Evolutionary conservation across 2,888 invertebrate species (phyloP).

Genomic region (Lacanobia wlatinum): DNA sequence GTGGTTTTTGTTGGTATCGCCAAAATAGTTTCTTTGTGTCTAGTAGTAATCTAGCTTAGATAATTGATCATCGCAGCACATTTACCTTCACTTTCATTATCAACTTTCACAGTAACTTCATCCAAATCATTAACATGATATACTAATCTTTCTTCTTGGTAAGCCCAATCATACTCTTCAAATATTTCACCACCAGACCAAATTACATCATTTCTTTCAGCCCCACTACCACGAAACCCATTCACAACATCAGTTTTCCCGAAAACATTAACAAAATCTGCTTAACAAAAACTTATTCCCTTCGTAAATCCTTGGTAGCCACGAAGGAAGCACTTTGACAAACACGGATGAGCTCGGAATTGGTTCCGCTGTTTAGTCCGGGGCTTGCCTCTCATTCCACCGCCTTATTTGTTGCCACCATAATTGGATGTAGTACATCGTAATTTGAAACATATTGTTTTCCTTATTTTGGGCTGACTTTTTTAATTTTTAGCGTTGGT

Average conservation of each 20-base stretch:
- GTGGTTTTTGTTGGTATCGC: too few relatives aligned
- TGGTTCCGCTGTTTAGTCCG: conserved; percentile 87
- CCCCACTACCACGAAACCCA: too few relatives aligned
- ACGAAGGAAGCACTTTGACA: conserved; percentile 84
- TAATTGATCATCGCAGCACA: neutral
- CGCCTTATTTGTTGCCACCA: conserved; percentile 76
- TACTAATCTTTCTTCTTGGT: neutral
- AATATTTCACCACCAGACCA: too few relatives aligned
- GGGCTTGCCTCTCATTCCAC: conserved; percentile 78
- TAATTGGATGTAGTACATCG: conserved; percentile 75
- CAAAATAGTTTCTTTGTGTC: too few relatives aligned
- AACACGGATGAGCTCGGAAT: conserved; percentile 87
- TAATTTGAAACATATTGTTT: conserved; percentile 67
- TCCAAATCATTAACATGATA: neutral
- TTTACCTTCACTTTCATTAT: neutral
- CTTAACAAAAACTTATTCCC: conserved; percentile 53
- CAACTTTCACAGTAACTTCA: neutral
- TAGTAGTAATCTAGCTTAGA: too few relatives aligned
- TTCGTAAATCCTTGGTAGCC: conserved; percentile 70
- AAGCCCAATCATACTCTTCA: too few relatives aligned
- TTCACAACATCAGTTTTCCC: too few relatives aligned
- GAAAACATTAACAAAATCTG: conserved; percentile 30
- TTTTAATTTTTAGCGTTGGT: neutral
- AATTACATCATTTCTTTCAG: too few relatives aligned
- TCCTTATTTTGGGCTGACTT: conserved; percentile 26